phyloP scores from a whole-genome alignment of 2,888 invertebrate genomes.

The Acanthoscelides obtectus region DNA sequence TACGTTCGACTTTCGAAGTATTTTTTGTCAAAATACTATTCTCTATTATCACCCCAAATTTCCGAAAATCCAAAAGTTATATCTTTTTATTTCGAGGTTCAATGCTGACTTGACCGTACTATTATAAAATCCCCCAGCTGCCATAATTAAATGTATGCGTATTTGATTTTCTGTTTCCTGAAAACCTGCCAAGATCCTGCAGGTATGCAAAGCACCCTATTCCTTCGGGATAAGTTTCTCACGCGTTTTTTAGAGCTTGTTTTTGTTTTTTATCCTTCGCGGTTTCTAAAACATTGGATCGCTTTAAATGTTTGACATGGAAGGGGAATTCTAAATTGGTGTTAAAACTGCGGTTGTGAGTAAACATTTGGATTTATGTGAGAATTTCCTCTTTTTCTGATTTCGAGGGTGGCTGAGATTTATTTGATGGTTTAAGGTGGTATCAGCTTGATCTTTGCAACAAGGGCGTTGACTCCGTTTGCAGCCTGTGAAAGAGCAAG shows the following conservation, averaged over 20 bases:
- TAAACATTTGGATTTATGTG: slow-evolving; percentile 22
- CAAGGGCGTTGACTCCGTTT: background rate
- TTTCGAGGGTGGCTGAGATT: background rate
- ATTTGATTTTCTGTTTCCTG: slow-evolving; percentile 21
- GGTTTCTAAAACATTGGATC: slow-evolving; percentile 28
- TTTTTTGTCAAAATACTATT: too few species aligned
- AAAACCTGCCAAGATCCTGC: slow-evolving; percentile 15
- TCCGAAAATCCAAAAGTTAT: too few species aligned
- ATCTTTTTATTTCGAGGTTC: background rate
- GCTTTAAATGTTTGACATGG: slow-evolving; percentile 30
- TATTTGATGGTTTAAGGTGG: background rate
- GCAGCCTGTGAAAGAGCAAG: too few species aligned
- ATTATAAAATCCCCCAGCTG: slow-evolving; percentile 13
- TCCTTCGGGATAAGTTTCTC: slow-evolving; percentile 12
- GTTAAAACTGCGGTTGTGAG: slow-evolving; percentile 18
- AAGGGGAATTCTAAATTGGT: slow-evolving; percentile 29
- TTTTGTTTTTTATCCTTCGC: slow-evolving; percentile 23
- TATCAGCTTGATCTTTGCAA: background rate
- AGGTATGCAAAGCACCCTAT: background rate
- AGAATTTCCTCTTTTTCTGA: slow-evolving; percentile 7
- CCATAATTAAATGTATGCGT: slow-evolving; percentile 17
- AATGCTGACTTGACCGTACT: background rate
- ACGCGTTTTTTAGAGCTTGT: slow-evolving; percentile 19
- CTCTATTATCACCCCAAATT: too few species aligned
- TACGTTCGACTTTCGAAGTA: too few species aligned